These are phyloP conservation scores for Drosophila insularis DNA, from an alignment of 1,140 invertebrate species.

Conservation along the genomic window DNA sequence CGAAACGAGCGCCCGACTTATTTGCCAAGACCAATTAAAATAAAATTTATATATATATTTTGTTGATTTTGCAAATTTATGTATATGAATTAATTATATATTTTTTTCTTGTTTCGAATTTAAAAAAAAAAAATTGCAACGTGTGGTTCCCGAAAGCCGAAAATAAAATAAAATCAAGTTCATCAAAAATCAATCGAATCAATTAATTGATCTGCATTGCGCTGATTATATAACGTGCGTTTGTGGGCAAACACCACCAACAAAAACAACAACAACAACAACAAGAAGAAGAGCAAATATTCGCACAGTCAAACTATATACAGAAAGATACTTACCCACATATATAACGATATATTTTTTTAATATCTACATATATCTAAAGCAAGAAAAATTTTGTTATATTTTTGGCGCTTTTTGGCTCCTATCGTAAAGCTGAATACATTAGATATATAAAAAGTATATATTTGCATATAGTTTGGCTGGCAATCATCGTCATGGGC, in stretches of 20 bases:
- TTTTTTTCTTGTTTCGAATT: slow-evolving; percentile 7
- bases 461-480: not conserved
- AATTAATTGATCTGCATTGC: not conserved
- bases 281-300: slow-evolving; percentile 26
- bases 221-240: slow-evolving; percentile 45
- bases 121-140: too few species aligned
- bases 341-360: slow-evolving; percentile 42
- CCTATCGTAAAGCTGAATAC: slow-evolving; percentile 34
- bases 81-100: not conserved
- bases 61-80: slow-evolving; percentile 12
- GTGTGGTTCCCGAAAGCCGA: slow-evolving; percentile 1
- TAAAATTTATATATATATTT: not conserved
- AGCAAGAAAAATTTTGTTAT: slow-evolving; percentile 58
- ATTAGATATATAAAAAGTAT: too few species aligned
- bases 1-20: slow-evolving; percentile 14
- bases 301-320: not conserved
- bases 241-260: slow-evolving; percentile 18
- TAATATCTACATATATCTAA: slow-evolving; percentile 39
- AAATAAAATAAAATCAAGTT: slow-evolving; percentile 2
- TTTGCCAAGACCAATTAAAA: slow-evolving; percentile 30
- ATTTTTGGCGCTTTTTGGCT: slow-evolving; percentile 51
- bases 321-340: not conserved
- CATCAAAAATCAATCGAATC: slow-evolving; percentile 15
- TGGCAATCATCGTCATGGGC: slow-evolving; percentile 55
- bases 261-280: slow-evolving; percentile 49